These are phyloP conservation scores for Drosophila nr. perissopoda DNA, from an alignment of 2,888 invertebrate genomes.

Conservation along the genomic window DNA sequence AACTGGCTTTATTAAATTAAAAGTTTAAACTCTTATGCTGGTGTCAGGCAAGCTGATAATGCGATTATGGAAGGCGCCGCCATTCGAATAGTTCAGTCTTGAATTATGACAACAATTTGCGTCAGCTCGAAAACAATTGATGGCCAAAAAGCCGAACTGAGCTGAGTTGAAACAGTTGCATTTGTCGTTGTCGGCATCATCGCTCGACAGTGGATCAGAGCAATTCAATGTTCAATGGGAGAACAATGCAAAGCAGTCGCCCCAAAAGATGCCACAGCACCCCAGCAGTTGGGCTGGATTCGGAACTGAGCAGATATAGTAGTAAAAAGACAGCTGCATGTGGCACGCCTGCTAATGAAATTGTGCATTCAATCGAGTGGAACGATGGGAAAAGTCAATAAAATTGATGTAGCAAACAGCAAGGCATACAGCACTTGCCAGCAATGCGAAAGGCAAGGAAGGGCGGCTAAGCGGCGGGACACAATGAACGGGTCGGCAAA, in stretches of 20 bases:
- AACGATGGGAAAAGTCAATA: conserved; percentile 84
- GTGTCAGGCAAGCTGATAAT: conserved; percentile 56
- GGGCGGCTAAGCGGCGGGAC: neutral
- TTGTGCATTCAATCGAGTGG: conserved; percentile 84
- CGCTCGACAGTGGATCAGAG: conserved; percentile 52
- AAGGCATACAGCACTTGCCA: conserved; percentile 26
- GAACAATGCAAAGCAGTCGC: conserved; percentile 47
- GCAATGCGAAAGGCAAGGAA: conserved; percentile 31
- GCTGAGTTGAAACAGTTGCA: conserved; percentile 28
- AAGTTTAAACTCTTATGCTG: conserved; percentile 44
- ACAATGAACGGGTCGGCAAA: conserved; percentile 41
- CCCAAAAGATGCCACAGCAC: conserved; percentile 31
- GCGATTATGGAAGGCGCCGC: conserved; percentile 47
- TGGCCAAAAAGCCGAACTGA: conserved; percentile 23
- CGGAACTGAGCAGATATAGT: neutral
- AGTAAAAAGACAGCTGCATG: conserved; percentile 60
- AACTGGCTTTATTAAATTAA: conserved; percentile 66
- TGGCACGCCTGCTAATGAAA: conserved; percentile 83
- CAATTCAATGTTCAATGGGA: conserved; percentile 42
- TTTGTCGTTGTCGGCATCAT: conserved; percentile 24
- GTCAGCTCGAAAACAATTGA: conserved; percentile 42
- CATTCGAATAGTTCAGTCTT: conserved; percentile 3
- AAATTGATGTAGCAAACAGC: conserved; percentile 81
- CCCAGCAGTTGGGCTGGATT: neutral
- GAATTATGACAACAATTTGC: conserved; percentile 55